phyloP scores from a whole-genome alignment of 2,888 invertebrate genomes.

The Exephanes ischioxanthus region DNA sequence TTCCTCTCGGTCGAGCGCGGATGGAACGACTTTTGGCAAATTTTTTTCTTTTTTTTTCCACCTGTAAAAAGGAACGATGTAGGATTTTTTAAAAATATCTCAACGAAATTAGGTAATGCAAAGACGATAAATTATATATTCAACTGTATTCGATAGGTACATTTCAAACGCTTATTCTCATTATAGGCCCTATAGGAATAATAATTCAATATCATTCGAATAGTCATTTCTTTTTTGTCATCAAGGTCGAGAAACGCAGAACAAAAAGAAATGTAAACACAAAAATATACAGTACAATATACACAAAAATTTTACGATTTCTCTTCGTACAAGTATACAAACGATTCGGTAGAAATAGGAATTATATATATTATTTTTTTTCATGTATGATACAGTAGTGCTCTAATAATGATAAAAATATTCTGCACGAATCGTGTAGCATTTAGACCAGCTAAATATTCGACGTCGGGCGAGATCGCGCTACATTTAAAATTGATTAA shows the following conservation, averaged over 20 bases:
- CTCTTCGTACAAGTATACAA: slow-evolving; percentile 70
- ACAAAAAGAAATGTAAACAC: background rate
- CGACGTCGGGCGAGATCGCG: slow-evolving; percentile 75
- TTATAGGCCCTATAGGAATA: slow-evolving; percentile 57
- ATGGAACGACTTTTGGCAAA: slow-evolving; percentile 22
- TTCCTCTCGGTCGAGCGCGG: slow-evolving; percentile 18
- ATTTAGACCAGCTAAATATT: slow-evolving; percentile 82
- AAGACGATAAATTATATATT: slow-evolving; percentile 59
- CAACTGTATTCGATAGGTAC: slow-evolving; percentile 60
- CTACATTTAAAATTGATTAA: slow-evolving; percentile 70
- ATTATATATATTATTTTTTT: slow-evolving; percentile 55
- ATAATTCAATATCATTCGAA: slow-evolving; percentile 50
- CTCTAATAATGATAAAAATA: slow-evolving; percentile 68
- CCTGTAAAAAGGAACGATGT: background rate
- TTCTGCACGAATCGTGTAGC: slow-evolving; percentile 65
- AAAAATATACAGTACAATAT: slow-evolving; percentile 42
- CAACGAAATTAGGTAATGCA: slow-evolving; percentile 41
- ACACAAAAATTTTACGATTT: slow-evolving; percentile 53
- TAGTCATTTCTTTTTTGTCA: slow-evolving; percentile 34
- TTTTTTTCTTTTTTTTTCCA: slow-evolving; percentile 9
- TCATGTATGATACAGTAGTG: slow-evolving; percentile 61
- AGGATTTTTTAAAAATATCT: slow-evolving; percentile 2
- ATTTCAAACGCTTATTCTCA: slow-evolving; percentile 56
- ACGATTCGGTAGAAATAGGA: slow-evolving; percentile 74
- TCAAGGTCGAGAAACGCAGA: slow-evolving; percentile 12